Evolutionary conservation across 2,113 vertebrate species (phyloP), one percentile per base, ranked within the genome.

Genomic region (Pogonocichla stellata): DNA sequence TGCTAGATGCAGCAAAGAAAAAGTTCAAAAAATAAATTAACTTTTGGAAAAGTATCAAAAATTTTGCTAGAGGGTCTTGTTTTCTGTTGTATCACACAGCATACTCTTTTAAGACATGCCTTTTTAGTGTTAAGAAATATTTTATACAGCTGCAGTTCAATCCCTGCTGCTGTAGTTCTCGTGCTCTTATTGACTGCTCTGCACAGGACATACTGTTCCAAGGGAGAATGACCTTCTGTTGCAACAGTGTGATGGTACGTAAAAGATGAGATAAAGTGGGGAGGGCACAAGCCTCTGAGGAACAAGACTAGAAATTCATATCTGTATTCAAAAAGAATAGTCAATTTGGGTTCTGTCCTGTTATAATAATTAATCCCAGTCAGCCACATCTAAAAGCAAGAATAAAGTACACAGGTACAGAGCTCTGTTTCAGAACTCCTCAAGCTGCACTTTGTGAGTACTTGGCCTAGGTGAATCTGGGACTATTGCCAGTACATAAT

Each of bases 381-480:
- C 80, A 82, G 81, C 64, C 85, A 51, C 72, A 65, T 80, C 43
- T 91, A 34, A 81, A 71, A 90, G 51, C 0, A 0, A 67, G 75
- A 81, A 67, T 78, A 64, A 90, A 94, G 65, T 38, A 2, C 38
- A 18, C 36, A 65, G 90, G 85, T 83, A 61, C 67, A 86, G 72
- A 88, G 43, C 71, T 74, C 19, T 75, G 60, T 62, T 84, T 93
- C 72, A 57, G 56, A 86, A 17, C 60, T 94, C 79, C 51, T 88
- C 50, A 47, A 91, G 87, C 87, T 85, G 79, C 43, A 43, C 70
- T 95, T 47, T 28, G 45, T 79, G 73, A 57, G 28, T 88, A 71
- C 36, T 92, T 96, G 82, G 82, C 92, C 65, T 72, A 83, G 82
- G 86, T 95, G 56, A 92, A 69, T 78, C 86, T 79, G 73, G 88